Percentiles rank a stretch among this genome's conserved stretches.
Evolutionary conservation across 53 echinoderm and acorn worm species (phyloP).

Genomic region (Echinometra lucunter): DNA sequence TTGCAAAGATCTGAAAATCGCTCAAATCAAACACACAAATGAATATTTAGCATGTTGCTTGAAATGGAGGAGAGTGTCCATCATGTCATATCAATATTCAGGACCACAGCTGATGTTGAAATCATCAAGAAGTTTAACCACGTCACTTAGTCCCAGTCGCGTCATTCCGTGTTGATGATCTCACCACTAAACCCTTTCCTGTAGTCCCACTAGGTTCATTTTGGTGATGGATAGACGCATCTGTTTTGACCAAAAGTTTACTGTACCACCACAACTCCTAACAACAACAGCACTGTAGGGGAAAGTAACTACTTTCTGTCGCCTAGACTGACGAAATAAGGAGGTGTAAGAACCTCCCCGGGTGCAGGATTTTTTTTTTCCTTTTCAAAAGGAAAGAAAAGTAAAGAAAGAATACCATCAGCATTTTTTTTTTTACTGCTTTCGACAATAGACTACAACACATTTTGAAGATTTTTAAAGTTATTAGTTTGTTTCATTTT

Average conservation of each 20-base stretch:
- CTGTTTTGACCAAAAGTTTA: conserved; percentile 66
- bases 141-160: conserved; percentile 53
- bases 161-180: conserved; percentile 60
- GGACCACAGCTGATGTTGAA: conserved; percentile 30
- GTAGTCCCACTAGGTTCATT: conserved; percentile 53
- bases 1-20: neutral
- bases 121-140: conserved; percentile 42
- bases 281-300: conserved; percentile 48
- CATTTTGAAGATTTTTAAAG: neutral
- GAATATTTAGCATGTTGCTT: neutral
- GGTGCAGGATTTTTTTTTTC: neutral
- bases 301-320: conserved; percentile 61
- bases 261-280: conserved; percentile 50
- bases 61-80: conserved; percentile 27
- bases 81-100: neutral
- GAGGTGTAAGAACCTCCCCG: neutral
- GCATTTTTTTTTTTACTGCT: neutral
- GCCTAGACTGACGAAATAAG: neutral
- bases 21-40: neutral
- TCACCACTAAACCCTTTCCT: conserved; percentile 27
- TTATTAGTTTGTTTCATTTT: neutral
- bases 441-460: neutral
- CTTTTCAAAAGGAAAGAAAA: neutral
- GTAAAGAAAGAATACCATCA: neutral
- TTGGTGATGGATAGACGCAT: conserved; percentile 62